These are phyloP conservation scores for Acanthornis magna DNA, from an alignment of 2,797 vertebrate genomes.

Conservation along the genomic window DNA sequence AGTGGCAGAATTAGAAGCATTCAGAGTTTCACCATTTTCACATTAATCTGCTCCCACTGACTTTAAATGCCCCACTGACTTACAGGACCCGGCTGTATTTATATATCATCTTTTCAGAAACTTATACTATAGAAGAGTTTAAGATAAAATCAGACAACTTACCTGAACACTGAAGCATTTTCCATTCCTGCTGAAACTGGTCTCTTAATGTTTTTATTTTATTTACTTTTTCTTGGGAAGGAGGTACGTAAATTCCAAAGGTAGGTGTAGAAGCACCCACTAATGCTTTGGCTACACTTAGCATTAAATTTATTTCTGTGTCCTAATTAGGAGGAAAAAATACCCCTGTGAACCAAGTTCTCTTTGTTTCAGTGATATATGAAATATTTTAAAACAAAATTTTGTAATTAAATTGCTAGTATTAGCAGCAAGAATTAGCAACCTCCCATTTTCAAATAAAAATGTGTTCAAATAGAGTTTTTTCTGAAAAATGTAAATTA, in stretches of 20 bases:
- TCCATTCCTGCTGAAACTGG: conserved; percentile 71
- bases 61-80: neutral
- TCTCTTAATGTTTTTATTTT: conserved; percentile 48
- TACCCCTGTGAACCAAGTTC: neutral
- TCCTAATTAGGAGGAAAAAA: conserved; percentile 57
- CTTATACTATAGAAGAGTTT: neutral
- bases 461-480: neutral
- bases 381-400: neutral
- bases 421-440: neutral
- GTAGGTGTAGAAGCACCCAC: conserved; percentile 22
- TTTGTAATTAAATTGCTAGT: neutral
- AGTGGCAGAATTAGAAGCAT: neutral
- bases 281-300: conserved; percentile 46
- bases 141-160: neutral
- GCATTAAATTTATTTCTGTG: conserved; percentile 36
- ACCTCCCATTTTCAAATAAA: neutral
- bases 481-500: neutral
- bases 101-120: neutral
- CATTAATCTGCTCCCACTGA: neutral
- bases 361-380: neutral
- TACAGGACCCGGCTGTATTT: neutral
- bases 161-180: conserved; percentile 75
- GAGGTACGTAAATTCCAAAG: conserved; percentile 57
- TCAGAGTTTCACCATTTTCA: neutral
- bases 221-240: conserved; percentile 58